phyloP scores from a whole-genome alignment of 2,113 vertebrate species.

The Cryptomyrus ogoouensis region DNA sequence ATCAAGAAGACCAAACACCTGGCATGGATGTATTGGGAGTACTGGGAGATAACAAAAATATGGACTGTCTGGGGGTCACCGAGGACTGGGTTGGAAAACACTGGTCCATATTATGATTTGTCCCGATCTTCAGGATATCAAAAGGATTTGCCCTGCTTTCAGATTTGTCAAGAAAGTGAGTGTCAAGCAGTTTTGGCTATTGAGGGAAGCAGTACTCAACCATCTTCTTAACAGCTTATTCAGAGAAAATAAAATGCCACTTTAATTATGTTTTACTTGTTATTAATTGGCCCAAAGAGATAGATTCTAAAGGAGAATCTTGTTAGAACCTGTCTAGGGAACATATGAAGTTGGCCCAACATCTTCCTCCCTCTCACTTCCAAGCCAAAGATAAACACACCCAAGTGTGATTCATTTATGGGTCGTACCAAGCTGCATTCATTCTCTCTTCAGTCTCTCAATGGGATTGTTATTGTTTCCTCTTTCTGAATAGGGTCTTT shows the following conservation, averaged over 20 bases:
- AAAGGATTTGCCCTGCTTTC: not conserved
- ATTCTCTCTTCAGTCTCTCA: not conserved
- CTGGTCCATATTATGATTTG: not conserved
- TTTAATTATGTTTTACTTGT: not conserved
- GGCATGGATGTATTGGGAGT: not conserved
- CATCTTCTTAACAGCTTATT: not conserved
- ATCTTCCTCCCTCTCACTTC: not conserved
- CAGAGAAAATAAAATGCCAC: not conserved
- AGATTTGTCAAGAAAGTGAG: not conserved
- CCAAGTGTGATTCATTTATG: not conserved
- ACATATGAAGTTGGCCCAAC: not conserved
- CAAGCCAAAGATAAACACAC: not conserved
- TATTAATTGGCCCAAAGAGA: not conserved
- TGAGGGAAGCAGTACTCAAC: not conserved
- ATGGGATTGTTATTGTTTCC: not conserved
- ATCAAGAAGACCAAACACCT: not conserved
- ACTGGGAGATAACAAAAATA: not conserved
- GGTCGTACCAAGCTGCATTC: not conserved
- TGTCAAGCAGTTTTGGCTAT: not conserved
- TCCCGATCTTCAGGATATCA: not conserved
- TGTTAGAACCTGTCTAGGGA: not conserved
- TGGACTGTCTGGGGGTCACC: not conserved
- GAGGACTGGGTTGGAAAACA: not conserved
- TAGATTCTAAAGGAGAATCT: not conserved
- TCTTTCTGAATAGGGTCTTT: not conserved